Evolutionary conservation across 1,140 invertebrate species (phyloP), one percentile per base, ranked within the genome.

Genomic region (Neodiprion lecontei): DNA sequence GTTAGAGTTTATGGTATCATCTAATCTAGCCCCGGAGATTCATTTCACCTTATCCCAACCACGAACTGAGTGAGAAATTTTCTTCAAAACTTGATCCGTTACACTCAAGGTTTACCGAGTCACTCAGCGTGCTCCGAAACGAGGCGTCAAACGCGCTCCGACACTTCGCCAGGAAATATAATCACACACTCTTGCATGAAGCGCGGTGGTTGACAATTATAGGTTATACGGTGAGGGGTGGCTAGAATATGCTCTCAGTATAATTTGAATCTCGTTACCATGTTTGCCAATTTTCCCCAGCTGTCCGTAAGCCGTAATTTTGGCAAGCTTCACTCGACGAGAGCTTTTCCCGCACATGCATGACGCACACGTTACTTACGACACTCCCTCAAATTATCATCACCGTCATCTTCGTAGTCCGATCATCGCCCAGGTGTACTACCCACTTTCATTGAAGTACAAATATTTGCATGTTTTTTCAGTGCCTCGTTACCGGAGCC

Each of bases 401-500:
- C 28, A 40, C 28, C 28, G 5, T 40, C 28, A 40, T 40, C 28
- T 40, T 40, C 28, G 28, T 40, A 1, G 28, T 40, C 28, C 28
- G 28, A 40, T 40, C 28, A 21, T 21, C 17, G 0, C 17, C 17
- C 17, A 21, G 17, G 17, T 21, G 17, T 21, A 21, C 17, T 21
- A 76, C 17, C 5, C 5, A 40, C 28, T 5, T 40, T 5, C 28
- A 3, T 40, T 40, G 28, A 40, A 40, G 5, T 40, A 1, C 28
- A 40, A 40, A 40, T 40, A 5, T 40, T 40, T 40, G 28, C 28
- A 40, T 68, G 61, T 75, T 65, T 49, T 85, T 83, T 21, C 82
- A 94, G 93, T 91, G 91, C 79, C 79, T 94, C 40, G 90, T 94
- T 75, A 92, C 93, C 70, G 90, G 91, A 73, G 92, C 92, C 0